These are phyloP conservation scores for Diachrysia chrysitis DNA, from an alignment of 2,888 invertebrate species.

Conservation along the genomic window DNA sequence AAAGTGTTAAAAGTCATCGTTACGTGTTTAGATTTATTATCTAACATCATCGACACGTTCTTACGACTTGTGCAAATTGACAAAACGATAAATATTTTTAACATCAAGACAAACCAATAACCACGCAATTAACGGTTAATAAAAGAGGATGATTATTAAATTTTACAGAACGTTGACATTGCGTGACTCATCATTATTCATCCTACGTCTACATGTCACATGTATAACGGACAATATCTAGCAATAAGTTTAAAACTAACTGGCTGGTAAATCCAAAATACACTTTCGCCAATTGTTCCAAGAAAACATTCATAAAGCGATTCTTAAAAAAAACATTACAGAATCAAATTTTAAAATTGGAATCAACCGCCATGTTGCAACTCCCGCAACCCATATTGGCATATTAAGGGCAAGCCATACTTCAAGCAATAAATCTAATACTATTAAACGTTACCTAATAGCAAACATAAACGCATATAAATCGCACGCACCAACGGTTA, in stretches of 20 bases:
- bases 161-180: background rate
- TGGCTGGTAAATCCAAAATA: background rate
- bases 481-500: constrained; percentile 66
- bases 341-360: constrained; percentile 30
- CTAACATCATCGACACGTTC: constrained; percentile 23
- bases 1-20: constrained; percentile 27
- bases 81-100: constrained; percentile 9
- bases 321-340: background rate
- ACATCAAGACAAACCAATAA: constrained; percentile 15
- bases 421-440: constrained; percentile 53
- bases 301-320: background rate
- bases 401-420: constrained; percentile 54
- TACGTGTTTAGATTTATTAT: constrained; percentile 40
- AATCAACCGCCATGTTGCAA: constrained; percentile 41
- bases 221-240: background rate
- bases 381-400: constrained; percentile 27
- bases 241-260: background rate
- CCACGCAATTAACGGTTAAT: constrained; percentile 15
- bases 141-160: constrained; percentile 9
- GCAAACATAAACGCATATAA: constrained; percentile 57
- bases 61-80: constrained; percentile 28
- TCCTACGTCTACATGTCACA: background rate
- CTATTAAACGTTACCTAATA: constrained; percentile 55
- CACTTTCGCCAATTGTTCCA: background rate
- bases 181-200: constrained; percentile 4